A percentile compares a stretch with the other conserved stretches of the same genome.
Conservation (phyloP, 2,888 invertebrate species). For the Lasioglossum figueresi region DNA sequence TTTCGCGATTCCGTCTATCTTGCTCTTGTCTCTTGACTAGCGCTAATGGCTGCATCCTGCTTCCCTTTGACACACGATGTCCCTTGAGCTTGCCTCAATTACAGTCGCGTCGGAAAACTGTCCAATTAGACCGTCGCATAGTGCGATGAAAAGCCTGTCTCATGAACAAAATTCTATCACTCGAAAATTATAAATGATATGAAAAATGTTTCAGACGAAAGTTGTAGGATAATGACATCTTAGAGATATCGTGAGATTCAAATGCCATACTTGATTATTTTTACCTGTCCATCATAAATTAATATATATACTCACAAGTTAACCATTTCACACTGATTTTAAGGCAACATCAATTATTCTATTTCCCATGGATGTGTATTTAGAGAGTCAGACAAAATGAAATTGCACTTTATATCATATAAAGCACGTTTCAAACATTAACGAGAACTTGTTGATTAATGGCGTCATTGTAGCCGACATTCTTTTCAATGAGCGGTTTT, state of each 20-base stretch:
- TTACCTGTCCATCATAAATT: no score
- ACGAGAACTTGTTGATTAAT: constrained; percentile 38
- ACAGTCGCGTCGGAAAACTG: neutral
- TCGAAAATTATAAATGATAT: no score
- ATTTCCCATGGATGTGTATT: neutral
- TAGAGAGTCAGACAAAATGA: neutral
- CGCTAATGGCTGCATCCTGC: constrained; percentile 50
- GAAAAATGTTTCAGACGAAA: no score
- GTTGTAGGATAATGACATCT: no score
- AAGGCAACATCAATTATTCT: neutral
- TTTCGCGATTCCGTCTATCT: constrained; percentile 13
- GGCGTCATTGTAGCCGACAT: neutral
- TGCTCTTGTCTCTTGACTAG: constrained; percentile 23
- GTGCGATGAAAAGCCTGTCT: no score
- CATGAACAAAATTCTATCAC: no score
- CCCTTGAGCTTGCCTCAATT: neutral
- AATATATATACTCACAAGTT: no score
- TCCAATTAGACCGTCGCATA: no score
- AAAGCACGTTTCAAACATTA: constrained; percentile 5
- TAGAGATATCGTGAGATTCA: no score
- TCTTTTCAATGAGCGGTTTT: neutral
- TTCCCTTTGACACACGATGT: constrained; percentile 3
- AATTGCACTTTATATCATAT: neutral
- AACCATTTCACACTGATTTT: no score
- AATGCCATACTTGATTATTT: neutral